These are phyloP conservation scores for Gonatopus flavifemur DNA, from an alignment of 1,140 invertebrate genomes.

Conservation along the genomic window DNA sequence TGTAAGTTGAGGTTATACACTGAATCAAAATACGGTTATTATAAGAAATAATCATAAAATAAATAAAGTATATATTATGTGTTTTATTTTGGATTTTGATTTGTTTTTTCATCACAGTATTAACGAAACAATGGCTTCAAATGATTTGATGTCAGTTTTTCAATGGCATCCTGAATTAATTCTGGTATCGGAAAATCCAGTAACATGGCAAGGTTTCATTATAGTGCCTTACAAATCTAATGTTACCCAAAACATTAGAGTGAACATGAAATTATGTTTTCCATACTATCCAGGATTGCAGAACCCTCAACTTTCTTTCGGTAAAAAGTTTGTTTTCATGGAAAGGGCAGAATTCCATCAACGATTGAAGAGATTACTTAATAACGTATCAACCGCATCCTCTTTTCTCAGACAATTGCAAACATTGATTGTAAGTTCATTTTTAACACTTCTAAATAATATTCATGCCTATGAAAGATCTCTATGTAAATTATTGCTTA, in stretches of 20 bases:
- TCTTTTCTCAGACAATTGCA: slow-evolving; percentile 36
- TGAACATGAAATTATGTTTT: slow-evolving; percentile 34
- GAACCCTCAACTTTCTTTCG: slow-evolving; percentile 30
- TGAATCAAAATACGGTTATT: no score
- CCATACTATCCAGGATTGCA: slow-evolving; percentile 37
- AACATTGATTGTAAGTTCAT: slow-evolving; percentile 29
- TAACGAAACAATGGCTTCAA: slow-evolving; percentile 14
- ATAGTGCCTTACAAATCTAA: slow-evolving; percentile 2
- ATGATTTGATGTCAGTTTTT: slow-evolving; percentile 30
- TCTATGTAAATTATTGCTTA: background rate
- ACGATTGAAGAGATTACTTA: slow-evolving; percentile 20
- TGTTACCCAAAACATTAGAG: slow-evolving; percentile 2
- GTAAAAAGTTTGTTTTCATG: slow-evolving; percentile 27
- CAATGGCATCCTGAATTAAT: slow-evolving; percentile 37
- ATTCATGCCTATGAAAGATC: no score
- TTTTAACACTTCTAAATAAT: slow-evolving; percentile 1
- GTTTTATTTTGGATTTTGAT: no score
- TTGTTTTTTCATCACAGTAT: no score
- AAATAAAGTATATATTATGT: no score
- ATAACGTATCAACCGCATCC: slow-evolving; percentile 20
- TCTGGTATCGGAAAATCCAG: slow-evolving; percentile 29
- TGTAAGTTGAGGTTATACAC: no score
- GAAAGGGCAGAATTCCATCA: slow-evolving; percentile 23
- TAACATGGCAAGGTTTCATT: slow-evolving; percentile 39
- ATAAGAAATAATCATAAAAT: no score